Conservation (phyloP, 1,140 invertebrate species). For the Diorhabda elongata region DNA sequence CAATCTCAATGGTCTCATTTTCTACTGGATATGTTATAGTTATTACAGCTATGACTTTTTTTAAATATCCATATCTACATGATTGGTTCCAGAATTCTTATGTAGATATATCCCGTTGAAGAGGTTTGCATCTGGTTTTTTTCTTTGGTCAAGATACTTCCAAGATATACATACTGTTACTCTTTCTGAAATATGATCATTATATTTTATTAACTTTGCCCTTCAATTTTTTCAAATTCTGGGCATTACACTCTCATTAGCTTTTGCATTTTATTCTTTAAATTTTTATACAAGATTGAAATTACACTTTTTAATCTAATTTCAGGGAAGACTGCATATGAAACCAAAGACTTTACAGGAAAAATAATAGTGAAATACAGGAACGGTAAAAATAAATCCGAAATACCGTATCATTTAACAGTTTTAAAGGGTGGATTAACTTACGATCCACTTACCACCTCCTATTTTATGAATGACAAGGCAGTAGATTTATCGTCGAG, state of each 20-base stretch:
- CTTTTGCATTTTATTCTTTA: too few relatives aligned
- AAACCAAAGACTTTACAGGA: constrained; percentile 57
- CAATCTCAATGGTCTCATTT: too few relatives aligned
- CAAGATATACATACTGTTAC: too few relatives aligned
- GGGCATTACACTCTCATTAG: too few relatives aligned
- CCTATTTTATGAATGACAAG: constrained; percentile 55
- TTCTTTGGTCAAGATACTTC: background rate
- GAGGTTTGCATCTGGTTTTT: background rate
- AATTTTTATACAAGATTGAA: too few relatives aligned
- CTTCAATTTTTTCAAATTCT: too few relatives aligned
- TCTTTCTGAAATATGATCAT: too few relatives aligned
- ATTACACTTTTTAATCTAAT: constrained; percentile 7
- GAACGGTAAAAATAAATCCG: constrained; percentile 56
- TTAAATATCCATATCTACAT: too few relatives aligned
- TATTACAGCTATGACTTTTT: too few relatives aligned
- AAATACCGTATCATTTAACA: constrained; percentile 56
- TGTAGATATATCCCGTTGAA: background rate
- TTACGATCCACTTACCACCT: constrained; percentile 53
- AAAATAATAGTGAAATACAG: constrained; percentile 68
- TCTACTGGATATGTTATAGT: too few relatives aligned
- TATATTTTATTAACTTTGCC: too few relatives aligned
- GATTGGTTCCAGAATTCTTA: background rate
- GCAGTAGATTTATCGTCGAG: constrained; percentile 46
- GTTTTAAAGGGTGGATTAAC: constrained; percentile 55
- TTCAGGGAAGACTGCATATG: constrained; percentile 55